Conservation (phyloP, 2,113 vertebrate species). For the Morone chrysops region DNA sequence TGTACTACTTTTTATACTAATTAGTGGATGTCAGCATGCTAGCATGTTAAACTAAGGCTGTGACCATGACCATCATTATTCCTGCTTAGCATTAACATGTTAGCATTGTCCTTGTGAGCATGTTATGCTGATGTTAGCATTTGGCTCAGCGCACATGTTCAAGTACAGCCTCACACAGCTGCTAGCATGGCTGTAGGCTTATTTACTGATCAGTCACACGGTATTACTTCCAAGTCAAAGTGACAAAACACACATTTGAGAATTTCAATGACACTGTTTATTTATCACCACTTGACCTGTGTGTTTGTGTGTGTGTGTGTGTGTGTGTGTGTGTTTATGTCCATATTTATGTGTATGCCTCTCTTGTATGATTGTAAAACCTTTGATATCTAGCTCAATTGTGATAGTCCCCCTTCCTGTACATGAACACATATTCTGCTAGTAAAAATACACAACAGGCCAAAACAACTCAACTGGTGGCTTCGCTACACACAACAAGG, state of each 20-base stretch:
- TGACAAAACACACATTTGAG: conserved; percentile 71
- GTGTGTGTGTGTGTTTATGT: conserved; percentile 18
- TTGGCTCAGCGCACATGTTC: neutral
- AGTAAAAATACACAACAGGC: conserved; percentile 77
- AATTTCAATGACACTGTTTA: conserved; percentile 80
- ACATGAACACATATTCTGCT: conserved; percentile 79
- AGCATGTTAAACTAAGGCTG: neutral
- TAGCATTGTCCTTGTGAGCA: conserved; percentile 1
- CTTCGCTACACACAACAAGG: conserved; percentile 77
- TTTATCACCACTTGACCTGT: conserved; percentile 81
- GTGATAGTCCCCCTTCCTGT: conserved; percentile 73
- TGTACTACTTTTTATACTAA: neutral
- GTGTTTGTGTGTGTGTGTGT: conserved; percentile 39
- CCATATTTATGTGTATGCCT: conserved; percentile 45
- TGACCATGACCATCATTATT: neutral
- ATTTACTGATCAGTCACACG: conserved; percentile 9
- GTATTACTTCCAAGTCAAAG: conserved; percentile 30
- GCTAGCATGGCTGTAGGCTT: neutral
- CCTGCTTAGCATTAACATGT: neutral
- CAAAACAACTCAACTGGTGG: conserved; percentile 70
- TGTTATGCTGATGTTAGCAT: neutral
- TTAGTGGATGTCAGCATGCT: neutral
- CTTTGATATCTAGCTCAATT: conserved; percentile 72
- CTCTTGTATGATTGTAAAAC: conserved; percentile 69
- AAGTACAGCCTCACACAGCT: neutral